phyloP scores from a whole-genome alignment of 2,888 invertebrate species.

The Erebia palarica region DNA sequence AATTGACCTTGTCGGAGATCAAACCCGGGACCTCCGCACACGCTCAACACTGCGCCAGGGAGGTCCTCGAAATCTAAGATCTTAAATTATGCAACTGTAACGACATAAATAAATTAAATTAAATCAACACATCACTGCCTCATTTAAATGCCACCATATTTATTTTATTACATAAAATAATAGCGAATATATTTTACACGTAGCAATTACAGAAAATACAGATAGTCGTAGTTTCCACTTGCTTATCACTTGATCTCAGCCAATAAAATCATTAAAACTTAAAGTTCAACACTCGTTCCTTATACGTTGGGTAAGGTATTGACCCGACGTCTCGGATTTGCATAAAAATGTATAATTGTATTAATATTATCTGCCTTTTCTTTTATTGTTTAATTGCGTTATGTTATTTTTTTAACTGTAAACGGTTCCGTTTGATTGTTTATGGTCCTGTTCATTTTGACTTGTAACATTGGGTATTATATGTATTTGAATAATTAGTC shows the following conservation, averaged over 20 bases:
- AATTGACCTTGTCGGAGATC: too few species aligned
- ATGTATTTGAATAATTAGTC: too few species aligned
- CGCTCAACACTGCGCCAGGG: too few species aligned
- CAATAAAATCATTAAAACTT: constrained; percentile 30
- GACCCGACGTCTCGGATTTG: constrained; percentile 18
- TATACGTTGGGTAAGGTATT: constrained; percentile 23
- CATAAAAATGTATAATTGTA: constrained; percentile 14
- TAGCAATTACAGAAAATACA: constrained; percentile 7
- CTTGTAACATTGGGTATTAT: too few species aligned
- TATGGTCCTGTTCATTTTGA: background rate
- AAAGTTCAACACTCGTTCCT: constrained; percentile 30
- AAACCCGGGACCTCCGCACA: too few species aligned
- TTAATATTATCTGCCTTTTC: background rate
- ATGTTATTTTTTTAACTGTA: background rate
- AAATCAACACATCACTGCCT: constrained; percentile 7
- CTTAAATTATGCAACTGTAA: too few species aligned
- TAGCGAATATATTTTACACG: constrained; percentile 17
- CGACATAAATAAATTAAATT: too few species aligned
- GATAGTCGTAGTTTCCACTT: constrained; percentile 19
- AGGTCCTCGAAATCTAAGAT: too few species aligned
- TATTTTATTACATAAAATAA: constrained; percentile 20
- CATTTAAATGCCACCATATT: constrained; percentile 8
- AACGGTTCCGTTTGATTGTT: background rate
- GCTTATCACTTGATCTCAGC: constrained; percentile 30
- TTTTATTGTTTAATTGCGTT: constrained; percentile 5